A percentile compares a stretch with the other conserved stretches of the same genome.
Conservation (phyloP, 2,797 vertebrate species). For the Zalophus californianus region DNA sequence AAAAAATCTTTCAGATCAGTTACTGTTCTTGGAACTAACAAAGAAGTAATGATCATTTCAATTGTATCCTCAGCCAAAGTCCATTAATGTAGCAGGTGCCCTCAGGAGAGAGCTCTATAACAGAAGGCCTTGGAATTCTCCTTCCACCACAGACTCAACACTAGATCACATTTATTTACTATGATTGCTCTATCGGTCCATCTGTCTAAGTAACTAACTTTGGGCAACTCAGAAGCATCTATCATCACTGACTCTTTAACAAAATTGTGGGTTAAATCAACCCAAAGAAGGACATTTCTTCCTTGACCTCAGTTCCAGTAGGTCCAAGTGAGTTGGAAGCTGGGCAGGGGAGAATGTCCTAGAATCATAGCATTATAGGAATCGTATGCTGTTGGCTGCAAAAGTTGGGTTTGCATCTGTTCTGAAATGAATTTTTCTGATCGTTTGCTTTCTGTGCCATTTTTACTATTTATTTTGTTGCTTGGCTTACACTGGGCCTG, state of each 20-base stretch:
- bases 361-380: not conserved
- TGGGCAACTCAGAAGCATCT: conserved; percentile 1
- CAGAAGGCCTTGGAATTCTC: not conserved
- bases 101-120: not conserved
- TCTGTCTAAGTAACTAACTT: conserved; percentile 46
- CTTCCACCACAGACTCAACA: not conserved
- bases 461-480: conserved; percentile 68
- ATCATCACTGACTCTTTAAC: conserved; percentile 35
- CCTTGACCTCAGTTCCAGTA: conserved; percentile 45
- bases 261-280: conserved; percentile 29
- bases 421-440: conserved; percentile 66
- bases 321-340: not conserved
- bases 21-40: conserved; percentile 25
- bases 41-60: conserved; percentile 1
- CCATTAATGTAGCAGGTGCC: not conserved
- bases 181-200: not conserved
- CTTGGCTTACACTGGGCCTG: conserved; percentile 42
- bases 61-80: conserved; percentile 44
- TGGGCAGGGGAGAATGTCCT: not conserved
- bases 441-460: conserved; percentile 55
- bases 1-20: conserved; percentile 15
- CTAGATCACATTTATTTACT: not conserved
- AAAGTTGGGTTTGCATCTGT: conserved; percentile 8
- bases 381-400: conserved; percentile 6
- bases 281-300: conserved; percentile 17